Percentiles rank a stretch among this genome's conserved stretches.
phyloP scores from a whole-genome alignment of 2,113 vertebrate genomes.

The Passer montanus region DNA sequence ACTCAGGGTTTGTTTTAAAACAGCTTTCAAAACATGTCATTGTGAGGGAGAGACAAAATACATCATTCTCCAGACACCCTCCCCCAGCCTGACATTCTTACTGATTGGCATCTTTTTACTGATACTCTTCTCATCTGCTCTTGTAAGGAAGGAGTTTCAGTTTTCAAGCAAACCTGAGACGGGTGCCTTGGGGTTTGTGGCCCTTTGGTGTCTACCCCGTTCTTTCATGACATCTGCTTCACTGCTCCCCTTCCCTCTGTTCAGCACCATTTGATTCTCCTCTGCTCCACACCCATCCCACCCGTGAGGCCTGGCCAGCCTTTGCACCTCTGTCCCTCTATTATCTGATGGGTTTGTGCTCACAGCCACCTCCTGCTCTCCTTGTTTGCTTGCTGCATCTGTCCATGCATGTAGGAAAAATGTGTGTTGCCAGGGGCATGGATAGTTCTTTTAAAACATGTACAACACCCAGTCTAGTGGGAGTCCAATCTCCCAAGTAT shows the following conservation, averaged over 20 bases:
- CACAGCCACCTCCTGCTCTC: not conserved
- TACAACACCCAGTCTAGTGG: conserved; percentile 15
- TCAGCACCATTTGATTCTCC: not conserved
- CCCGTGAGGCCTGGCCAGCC: not conserved
- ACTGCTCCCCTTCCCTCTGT: not conserved
- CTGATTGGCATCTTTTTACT: not conserved
- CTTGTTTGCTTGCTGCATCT: not conserved
- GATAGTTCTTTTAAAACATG: conserved; percentile 36
- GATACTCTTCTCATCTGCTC: not conserved
- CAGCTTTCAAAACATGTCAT: conserved; percentile 24
- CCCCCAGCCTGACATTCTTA: not conserved
- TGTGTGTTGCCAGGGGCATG: conserved; percentile 14
- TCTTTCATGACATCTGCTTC: rapidly evolving
- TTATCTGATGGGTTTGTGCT: not conserved
- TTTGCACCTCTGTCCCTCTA: not conserved
- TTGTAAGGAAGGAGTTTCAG: not conserved
- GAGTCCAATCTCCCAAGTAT: not conserved
- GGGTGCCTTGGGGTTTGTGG: rapidly evolving
- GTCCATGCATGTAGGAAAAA: not conserved
- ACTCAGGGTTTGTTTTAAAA: not conserved
- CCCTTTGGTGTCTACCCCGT: rapidly evolving
- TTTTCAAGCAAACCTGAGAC: not conserved
- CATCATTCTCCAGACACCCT: not conserved
- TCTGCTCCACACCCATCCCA: not conserved
- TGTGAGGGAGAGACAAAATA: not conserved